Base-by-base conservation (phyloP, 2,113 vertebrate species). In the Trogon melanurus region DNA sequence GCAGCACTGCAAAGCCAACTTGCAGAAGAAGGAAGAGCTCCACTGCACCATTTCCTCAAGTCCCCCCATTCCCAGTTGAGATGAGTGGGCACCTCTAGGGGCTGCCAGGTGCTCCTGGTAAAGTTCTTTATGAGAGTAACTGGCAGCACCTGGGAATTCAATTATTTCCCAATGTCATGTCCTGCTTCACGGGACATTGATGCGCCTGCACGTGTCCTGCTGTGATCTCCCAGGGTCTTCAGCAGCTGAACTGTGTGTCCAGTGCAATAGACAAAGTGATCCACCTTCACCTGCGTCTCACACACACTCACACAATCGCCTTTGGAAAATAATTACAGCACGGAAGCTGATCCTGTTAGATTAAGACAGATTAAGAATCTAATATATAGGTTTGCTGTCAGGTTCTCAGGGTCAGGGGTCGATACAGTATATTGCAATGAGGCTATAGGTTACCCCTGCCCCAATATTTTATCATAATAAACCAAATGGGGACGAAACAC, bases 401-500 rank as follows among this genome's bases (percentile, higher is more conserved):
- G 97, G 86, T 94, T 97, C 80, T 75, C 79, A 72, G 96, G 96
- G 94, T 98, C 97, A 98, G 71, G 96, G 97, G 97, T 97, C 97
- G 96, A 97, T 95, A 95, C 95, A 97, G 97, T 97, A 96, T 97
- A 98, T 97, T 97, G 97, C 93, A 36, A n/a, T 88, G 87, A 97
- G 97, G 97, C 96, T 97, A 96, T 97, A 97, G 97, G 98, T 98
- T 97, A 98, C 94, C 94, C 85, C 41, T 95, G 95, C 95, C 94
- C 90, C 97, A 96, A 95, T 98, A 97, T 98, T 98, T 98, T 98
- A 98, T 98, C 97, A 96, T 98, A 97, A 98, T 98, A 97, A 98
- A 95, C 96, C 96, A 97, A 98, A 98, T 96, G 97, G 96, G 98
- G 96, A 98, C 73, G 84, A 97, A 97, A 96, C 91, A 96, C 86